Conservation (phyloP, 2,888 invertebrate species). For the Patella pellucida region DNA sequence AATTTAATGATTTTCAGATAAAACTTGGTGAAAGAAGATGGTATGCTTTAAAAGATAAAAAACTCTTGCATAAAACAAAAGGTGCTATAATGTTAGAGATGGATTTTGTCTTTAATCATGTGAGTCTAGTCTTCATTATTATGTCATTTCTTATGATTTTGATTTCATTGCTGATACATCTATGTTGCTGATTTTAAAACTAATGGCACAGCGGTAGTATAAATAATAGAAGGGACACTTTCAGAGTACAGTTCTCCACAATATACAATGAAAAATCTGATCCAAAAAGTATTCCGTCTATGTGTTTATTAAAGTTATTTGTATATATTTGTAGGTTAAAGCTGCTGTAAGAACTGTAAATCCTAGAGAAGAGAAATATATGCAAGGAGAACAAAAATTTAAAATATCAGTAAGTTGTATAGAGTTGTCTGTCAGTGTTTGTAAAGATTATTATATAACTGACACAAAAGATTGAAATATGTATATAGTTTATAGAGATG, state of each 20-base stretch:
- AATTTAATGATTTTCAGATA: slow-evolving; percentile 70
- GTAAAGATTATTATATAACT: too few species aligned
- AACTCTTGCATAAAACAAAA: slow-evolving; percentile 89
- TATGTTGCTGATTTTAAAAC: too few species aligned
- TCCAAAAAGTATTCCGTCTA: too few species aligned
- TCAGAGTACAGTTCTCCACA: too few species aligned
- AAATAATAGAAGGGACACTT: too few species aligned
- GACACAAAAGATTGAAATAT: too few species aligned
- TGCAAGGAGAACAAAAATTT: slow-evolving; percentile 94
- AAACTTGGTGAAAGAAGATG: slow-evolving; percentile 92
- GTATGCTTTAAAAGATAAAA: slow-evolving; percentile 97
- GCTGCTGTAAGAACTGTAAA: slow-evolving; percentile 94
- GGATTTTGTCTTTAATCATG: slow-evolving; percentile 91
- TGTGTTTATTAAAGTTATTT: too few species aligned
- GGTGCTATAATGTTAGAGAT: slow-evolving; percentile 94
- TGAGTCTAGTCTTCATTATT: slow-evolving; percentile 71
- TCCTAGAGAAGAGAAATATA: slow-evolving; percentile 94
- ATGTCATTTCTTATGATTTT: neutral
- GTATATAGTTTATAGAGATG: too few species aligned
- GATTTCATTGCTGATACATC: too few species aligned
- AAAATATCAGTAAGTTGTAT: slow-evolving; percentile 80
- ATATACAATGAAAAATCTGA: too few species aligned
- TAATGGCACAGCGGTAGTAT: too few species aligned
- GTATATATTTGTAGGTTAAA: slow-evolving; percentile 75
- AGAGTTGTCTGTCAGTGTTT: neutral